Evolutionary conservation across 2,113 vertebrate species (phyloP), one percentile per base, ranked within the genome.

Genomic region (Orycteropus afer): DNA sequence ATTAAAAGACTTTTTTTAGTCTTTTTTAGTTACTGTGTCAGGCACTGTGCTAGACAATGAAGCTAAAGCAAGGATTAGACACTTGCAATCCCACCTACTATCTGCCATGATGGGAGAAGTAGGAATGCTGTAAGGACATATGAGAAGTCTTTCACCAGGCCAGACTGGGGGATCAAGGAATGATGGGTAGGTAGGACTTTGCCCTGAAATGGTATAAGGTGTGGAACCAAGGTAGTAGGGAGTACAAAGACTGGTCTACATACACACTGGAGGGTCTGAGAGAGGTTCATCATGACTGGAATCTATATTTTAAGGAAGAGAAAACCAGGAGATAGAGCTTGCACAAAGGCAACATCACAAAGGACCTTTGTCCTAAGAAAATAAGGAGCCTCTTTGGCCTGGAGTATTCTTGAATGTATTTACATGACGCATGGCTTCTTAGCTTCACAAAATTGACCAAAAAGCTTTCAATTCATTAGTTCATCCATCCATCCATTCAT

Each of bases 191-290:
- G 34, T 20, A 57, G 45, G 40, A 63, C 59, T 90, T 8, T 65
- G 71, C 47, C 71, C 90, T 32, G 22, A 13, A 61, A 18, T 7
- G 34, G 27, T 2, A 67, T 9, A 53, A 63, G 69, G 2, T 76
- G 6, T 25, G 22, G 53, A 34, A 4, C 12, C 0, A 0, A 40
- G 11, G 4, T 32, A 17, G 42, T n/a, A 34, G 8, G 20, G 55
- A 13, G 29, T 3, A 7, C 2, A 37, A 53, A 67, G 20, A 74
- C 27, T 3, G 40, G 32, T 13, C n/a, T 86, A 74, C 45, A 42
- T 86, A 74, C 45, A 42, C 15, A 8, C 15, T 82, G 40, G 9
- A 91, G 61, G 12, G 51, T 73, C 40, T 57, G 47, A 63, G 63
- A 69, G 57, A 47, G 42, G 34, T 25, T 42, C n/a, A 8, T 45